Evolutionary conservation across 2,797 vertebrate genomes (phyloP).

Genomic region (Serranus cabrilla): DNA sequence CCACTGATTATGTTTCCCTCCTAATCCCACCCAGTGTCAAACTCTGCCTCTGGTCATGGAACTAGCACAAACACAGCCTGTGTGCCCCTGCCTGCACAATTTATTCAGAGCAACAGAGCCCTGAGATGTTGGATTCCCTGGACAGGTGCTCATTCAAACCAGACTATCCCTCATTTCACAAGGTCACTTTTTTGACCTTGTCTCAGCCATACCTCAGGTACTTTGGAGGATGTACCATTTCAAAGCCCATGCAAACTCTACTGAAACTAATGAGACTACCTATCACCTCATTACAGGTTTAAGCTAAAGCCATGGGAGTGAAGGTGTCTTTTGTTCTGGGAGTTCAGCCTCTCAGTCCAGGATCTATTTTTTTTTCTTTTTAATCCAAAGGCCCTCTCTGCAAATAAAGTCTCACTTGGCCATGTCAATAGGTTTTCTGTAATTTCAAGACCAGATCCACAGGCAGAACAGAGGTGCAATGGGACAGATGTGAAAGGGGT

Average conservation of each 20-base stretch:
- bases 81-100: slow-evolving; percentile 8
- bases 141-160: slow-evolving; percentile 37
- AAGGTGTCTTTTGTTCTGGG: slow-evolving; percentile 15
- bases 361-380: slow-evolving; percentile 36
- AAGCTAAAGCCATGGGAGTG: slow-evolving; percentile 24
- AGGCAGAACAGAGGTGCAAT: background rate
- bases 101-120: slow-evolving; percentile 35
- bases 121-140: slow-evolving; percentile 32
- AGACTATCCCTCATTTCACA: slow-evolving; percentile 37
- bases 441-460: slow-evolving; percentile 17
- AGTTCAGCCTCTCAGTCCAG: slow-evolving; percentile 16
- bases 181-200: slow-evolving; percentile 43
- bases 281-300: slow-evolving; percentile 44
- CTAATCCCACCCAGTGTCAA: slow-evolving; percentile 31
- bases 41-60: slow-evolving; percentile 20
- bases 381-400: slow-evolving; percentile 9
- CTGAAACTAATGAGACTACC: slow-evolving; percentile 57
- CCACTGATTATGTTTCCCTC: slow-evolving; percentile 40
- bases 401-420: slow-evolving; percentile 26
- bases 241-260: slow-evolving; percentile 33
- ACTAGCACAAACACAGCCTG: slow-evolving; percentile 14
- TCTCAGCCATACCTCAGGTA: slow-evolving; percentile 35
- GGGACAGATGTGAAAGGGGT: slow-evolving; percentile 3
- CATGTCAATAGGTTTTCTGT: slow-evolving; percentile 12
- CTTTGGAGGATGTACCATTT: slow-evolving; percentile 48